Evolutionary conservation across 1,140 invertebrate species (phyloP).

Genomic region (Chlorops oryzae): DNA sequence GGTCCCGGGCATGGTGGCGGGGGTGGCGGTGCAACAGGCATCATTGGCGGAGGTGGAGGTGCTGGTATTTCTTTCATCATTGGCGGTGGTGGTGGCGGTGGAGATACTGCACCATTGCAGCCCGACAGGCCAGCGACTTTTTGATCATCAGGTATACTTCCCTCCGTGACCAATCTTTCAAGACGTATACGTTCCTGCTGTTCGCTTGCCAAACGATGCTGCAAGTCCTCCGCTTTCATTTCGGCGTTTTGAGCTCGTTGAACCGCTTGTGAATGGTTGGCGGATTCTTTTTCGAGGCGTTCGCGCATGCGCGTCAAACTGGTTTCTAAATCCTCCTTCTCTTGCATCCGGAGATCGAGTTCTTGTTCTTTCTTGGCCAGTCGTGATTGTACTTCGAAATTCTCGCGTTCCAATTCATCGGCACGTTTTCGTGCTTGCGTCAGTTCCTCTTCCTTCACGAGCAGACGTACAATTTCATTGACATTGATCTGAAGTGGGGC

Average conservation of each 20-base stretch:
- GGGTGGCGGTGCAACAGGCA: slow-evolving; percentile 48
- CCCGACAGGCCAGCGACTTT: slow-evolving; percentile 59
- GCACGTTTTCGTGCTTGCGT: slow-evolving; percentile 80
- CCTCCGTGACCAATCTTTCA: slow-evolving; percentile 78
- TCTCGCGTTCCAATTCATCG: slow-evolving; percentile 82
- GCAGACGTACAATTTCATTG: slow-evolving; percentile 79
- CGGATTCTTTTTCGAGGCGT: slow-evolving; percentile 82
- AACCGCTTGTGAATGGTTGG: slow-evolving; percentile 78
- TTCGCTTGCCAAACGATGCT: slow-evolving; percentile 71
- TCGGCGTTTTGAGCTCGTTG: slow-evolving; percentile 72
- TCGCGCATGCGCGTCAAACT: slow-evolving; percentile 78
- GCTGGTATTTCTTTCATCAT: slow-evolving; percentile 53
- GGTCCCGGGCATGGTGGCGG: slow-evolving; percentile 53
- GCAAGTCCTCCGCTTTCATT: slow-evolving; percentile 65
- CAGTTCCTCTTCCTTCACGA: slow-evolving; percentile 91
- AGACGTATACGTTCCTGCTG: slow-evolving; percentile 73
- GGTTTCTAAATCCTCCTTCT: slow-evolving; percentile 87
- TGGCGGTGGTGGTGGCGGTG: slow-evolving; percentile 58
- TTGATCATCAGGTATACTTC: slow-evolving; percentile 86
- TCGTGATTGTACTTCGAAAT: slow-evolving; percentile 76
- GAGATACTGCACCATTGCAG: slow-evolving; percentile 48
- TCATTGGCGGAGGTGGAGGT: slow-evolving; percentile 50
- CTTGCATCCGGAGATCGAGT: slow-evolving; percentile 78
- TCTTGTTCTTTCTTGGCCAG: slow-evolving; percentile 91
- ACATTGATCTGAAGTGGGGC: slow-evolving; percentile 85